Percentiles rank a stretch among this genome's conserved stretches.
Conservation (phyloP, 2,888 invertebrate species). For the Formica aserva region DNA sequence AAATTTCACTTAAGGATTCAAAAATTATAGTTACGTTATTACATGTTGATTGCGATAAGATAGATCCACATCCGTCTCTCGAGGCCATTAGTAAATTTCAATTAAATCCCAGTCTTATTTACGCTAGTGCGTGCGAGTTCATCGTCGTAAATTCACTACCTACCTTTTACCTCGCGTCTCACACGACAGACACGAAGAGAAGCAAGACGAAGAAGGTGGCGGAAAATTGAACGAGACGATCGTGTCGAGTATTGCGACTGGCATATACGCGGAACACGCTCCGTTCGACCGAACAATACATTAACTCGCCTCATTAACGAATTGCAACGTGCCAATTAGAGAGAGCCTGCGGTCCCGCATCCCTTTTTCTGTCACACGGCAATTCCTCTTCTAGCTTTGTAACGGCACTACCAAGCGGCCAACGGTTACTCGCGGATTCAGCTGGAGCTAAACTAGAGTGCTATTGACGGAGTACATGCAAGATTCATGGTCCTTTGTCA, state of each 20-base stretch:
- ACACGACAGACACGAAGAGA: constrained; percentile 18
- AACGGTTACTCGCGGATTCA: constrained; percentile 4
- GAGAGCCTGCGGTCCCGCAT: constrained; percentile 55
- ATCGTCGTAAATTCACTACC: constrained; percentile 32
- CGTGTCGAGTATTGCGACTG: constrained; percentile 62
- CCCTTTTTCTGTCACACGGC: constrained; percentile 24
- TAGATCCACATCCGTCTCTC: background rate
- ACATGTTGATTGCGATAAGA: constrained; percentile 47
- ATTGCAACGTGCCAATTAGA: constrained; percentile 76
- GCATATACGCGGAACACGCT: constrained; percentile 33
- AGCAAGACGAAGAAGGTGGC: constrained; percentile 41
- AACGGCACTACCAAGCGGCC: background rate
- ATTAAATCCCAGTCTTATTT: constrained; percentile 57
- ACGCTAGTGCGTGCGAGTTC: constrained; percentile 2
- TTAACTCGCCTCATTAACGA: constrained; percentile 77
- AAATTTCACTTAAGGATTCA: background rate
- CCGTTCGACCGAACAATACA: constrained; percentile 68
- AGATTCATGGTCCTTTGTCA: constrained; percentile 25
- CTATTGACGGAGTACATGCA: constrained; percentile 21
- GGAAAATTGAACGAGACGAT: constrained; percentile 53
- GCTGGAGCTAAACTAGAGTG: background rate
- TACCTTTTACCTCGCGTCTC: constrained; percentile 36
- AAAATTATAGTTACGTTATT: background rate
- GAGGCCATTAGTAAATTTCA: constrained; percentile 64
- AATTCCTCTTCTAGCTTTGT: constrained; percentile 21